phyloP scores from a whole-genome alignment of 1,140 invertebrate species.

The Ganaspis sp. region DNA sequence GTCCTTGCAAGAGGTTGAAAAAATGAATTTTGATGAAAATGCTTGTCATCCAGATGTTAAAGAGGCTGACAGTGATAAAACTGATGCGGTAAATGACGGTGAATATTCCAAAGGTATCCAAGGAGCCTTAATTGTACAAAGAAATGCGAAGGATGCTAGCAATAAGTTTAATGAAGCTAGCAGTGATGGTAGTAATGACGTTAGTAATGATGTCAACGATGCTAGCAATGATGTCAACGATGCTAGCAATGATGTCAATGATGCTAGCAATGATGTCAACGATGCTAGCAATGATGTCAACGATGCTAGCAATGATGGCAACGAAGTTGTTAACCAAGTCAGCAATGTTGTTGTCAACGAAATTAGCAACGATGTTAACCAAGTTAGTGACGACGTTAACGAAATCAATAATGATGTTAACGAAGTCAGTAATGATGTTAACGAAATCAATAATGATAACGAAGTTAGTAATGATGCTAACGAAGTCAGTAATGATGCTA shows the following conservation, averaged over 20 bases:
- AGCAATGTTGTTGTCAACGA: conserved; percentile 1
- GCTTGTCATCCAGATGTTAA: background rate
- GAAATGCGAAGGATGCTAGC: background rate
- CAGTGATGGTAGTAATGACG: conserved; percentile 1
- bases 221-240: conserved; percentile 6
- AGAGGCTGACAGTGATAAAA: background rate
- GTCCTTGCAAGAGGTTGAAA: background rate
- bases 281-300: conserved; percentile 8
- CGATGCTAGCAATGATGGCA: conserved; percentile 3
- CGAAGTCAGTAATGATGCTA: background rate
- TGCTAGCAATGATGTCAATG: conserved; percentile 5
- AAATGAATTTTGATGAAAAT: conserved; percentile 27
- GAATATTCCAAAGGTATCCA: background rate
- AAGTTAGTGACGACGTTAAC: background rate
- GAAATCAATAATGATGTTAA: conserved; percentile 2
- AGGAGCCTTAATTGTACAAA: background rate
- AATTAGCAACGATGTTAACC: background rate
- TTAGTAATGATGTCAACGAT: conserved; percentile 10
- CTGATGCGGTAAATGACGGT: background rate
- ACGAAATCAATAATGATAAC: conserved; percentile 14
- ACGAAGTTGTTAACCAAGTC: background rate
- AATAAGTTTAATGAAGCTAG: background rate
- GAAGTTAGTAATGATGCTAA: conserved; percentile 18
- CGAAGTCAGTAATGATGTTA: conserved; percentile 4
- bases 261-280: conserved; percentile 1